Evolutionary conservation across 2,113 vertebrate genomes (phyloP), one percentile per base, ranked within the genome.

Genomic region (Motacilla tschutschensis): DNA sequence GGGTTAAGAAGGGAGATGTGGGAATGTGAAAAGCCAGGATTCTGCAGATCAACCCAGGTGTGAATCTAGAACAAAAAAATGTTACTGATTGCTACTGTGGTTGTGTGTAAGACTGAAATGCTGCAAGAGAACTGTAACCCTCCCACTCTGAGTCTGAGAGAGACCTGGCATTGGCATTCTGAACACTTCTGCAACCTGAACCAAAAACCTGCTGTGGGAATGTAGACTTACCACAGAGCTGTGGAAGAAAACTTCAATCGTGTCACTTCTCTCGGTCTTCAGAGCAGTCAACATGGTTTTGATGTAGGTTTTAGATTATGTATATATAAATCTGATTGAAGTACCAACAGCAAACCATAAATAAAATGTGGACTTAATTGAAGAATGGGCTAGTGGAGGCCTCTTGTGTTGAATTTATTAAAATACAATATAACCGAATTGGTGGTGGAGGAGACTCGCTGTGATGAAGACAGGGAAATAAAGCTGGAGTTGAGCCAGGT

Each of bases 311-410:
- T 93, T 90, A 92, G 92, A 93, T 77, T 11, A 85, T 92, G 84
- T 92, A 31, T 87, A 91, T 92, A 93, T 79, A 66, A 88, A 80
- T 64, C 85, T 93, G 87, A 79, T 74, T 83, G 89, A 90, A 94
- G 88, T 93, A 88, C 84, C 85, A 69, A 91, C 81, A 87, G 90
- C 90, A 91, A 95, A 94, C 64, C 64, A 2, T 92, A 77, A 94
- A 95, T 93, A 94, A 95, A 95, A 90, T 93, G 90, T 93, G 93
- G 88, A 93, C 87, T 93, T 86, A 90, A 92, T 60, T 84, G 90
- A 92, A 90, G 93, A 94, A 91, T 0, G 87, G 84, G 92, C 72
- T 85, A 75, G 79, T 88, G 58, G 89, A 94, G 90, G 79, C 87
- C 79, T 93, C 89, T 87, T 94, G 90, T 95, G 93, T 92, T 60